phyloP scores from a whole-genome alignment of 2,888 invertebrate species.

The Amphipyra tragopoginis region DNA sequence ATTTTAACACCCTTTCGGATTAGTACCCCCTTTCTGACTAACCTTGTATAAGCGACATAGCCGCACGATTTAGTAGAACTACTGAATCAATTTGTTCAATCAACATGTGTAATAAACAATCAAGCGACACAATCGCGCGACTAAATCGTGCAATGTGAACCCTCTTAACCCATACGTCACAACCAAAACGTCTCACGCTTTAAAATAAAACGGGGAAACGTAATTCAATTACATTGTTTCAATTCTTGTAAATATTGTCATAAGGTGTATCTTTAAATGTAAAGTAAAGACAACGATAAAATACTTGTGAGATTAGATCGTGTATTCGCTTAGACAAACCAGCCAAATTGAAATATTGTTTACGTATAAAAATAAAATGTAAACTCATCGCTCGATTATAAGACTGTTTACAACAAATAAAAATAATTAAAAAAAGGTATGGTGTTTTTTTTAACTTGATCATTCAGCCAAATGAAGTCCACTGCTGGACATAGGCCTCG shows the following conservation, averaged over 20 bases:
- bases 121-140: not conserved
- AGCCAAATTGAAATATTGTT: conserved; percentile 86
- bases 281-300: conserved; percentile 77
- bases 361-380: conserved; percentile 75
- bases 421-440: conserved; percentile 65
- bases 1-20: no score
- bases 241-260: conserved; percentile 82
- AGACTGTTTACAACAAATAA: conserved; percentile 89
- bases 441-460: conserved; percentile 1
- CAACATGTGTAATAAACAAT: no score
- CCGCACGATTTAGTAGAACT: no score
- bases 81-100: no score
- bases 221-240: conserved; percentile 84
- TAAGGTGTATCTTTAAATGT: conserved; percentile 73
- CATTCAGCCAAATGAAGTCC: no score
- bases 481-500: no score
- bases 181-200: conserved; percentile 63
- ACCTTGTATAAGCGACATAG: no score
- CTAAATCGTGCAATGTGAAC: not conserved
- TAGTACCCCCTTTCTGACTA: no score
- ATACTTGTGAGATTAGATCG: conserved; percentile 72
- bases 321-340: conserved; percentile 84
- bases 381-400: conserved; percentile 86
- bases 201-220: conserved; percentile 62
- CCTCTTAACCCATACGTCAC: conserved; percentile 32